Evolutionary conservation across 2,888 invertebrate species (phyloP), one percentile per base, ranked within the genome.

Genomic region (Gnatocerus cornutus): DNA sequence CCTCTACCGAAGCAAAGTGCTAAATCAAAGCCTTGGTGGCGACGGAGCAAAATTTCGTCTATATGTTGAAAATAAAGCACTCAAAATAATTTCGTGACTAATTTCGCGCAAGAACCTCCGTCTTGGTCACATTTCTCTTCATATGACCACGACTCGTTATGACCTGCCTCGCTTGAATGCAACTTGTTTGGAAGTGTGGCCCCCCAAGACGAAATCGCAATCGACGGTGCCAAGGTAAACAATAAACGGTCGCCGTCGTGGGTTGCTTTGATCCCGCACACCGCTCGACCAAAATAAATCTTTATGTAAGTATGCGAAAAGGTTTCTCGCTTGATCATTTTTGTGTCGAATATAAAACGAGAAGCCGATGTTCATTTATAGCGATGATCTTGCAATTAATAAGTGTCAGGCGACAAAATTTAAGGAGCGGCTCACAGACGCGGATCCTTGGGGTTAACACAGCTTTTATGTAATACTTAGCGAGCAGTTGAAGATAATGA

Each of bases 181-280:
- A 50, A 50, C 21, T 50, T 50, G 48, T 50, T 46, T 50, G 29
- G 48, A 50, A 33, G 43, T 53, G 33, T 53, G 53, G 53, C 53
- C 53, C 53, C 53, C 53, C 53, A 53, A 53, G 53, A 14, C 39
- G 53, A 53, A 53, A 53, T 53, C 58, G 45, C 58, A 43, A 43
- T 13, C 58, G 30, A 43, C 33, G 30, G 58, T 58, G 58, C 45
- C 58, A 53, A 53, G 53, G 53, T 53, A 53, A 53, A 53, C 53
- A 53, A 53, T 53, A 29, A 53, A 53, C 53, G 33, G 37, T 39
- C 53, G 53, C 39, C 29, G 48, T 29, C 48, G 48, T 50, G 53
- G 53, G 53, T 10, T 53, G 53, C 53, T 53, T 53, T 53, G 48
- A 50, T 50, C 48, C 48, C 27, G 27, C 29, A 50, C 48, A 29